A percentile compares a stretch with the other conserved stretches of the same genome.
Evolutionary conservation across 2,888 invertebrate species (phyloP).

Genomic region (Agonum fuliginosum): DNA sequence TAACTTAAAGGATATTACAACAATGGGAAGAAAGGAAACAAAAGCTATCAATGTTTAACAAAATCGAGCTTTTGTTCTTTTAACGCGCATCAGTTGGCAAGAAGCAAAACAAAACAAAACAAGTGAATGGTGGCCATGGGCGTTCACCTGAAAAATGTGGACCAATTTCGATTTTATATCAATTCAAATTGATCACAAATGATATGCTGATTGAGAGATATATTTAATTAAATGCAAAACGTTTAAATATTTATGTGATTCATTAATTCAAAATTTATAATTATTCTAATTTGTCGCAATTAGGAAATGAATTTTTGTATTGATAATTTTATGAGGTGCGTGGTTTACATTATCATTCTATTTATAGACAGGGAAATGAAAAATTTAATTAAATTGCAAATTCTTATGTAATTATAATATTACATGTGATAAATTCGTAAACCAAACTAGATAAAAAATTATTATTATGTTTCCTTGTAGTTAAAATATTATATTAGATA

Average conservation of each 20-base stretch:
- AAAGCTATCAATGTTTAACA: neutral
- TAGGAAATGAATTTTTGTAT: conserved; percentile 1
- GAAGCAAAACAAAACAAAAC: conserved; percentile 25
- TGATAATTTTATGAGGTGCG: neutral
- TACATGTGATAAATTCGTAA: neutral
- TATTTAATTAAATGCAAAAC: neutral
- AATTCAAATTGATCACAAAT: neutral
- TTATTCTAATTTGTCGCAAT: conserved; percentile 6
- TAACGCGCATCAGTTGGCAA: neutral
- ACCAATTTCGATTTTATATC: neutral
- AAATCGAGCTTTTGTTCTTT: conserved; percentile 32
- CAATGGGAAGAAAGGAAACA: neutral
- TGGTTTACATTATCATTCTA: neutral
- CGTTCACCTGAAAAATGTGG: neutral
- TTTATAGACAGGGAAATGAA: conserved; percentile 9
- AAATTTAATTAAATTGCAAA: neutral
- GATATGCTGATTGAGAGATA: neutral
- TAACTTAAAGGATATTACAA: neutral
- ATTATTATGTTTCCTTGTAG: no score
- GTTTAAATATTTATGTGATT: neutral
- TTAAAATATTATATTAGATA: no score
- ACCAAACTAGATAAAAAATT: no score
- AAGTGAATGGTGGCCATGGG: conserved; percentile 12
- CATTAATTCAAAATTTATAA: neutral
- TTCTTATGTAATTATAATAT: neutral